Conservation (phyloP, 2,797 vertebrate species). For the Caiman crocodilus region DNA sequence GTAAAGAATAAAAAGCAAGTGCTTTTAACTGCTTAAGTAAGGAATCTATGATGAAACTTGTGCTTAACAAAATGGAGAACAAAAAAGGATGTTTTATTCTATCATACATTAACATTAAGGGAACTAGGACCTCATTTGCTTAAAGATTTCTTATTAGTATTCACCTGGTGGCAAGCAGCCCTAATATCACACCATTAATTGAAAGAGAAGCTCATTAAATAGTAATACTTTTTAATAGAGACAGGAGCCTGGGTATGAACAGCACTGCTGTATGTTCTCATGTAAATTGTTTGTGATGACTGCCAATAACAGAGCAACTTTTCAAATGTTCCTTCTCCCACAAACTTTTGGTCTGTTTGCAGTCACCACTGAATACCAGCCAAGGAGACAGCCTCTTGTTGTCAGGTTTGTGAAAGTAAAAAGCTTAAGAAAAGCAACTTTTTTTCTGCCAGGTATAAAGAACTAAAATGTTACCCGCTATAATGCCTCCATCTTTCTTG, state of each 20-base stretch:
- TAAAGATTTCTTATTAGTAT: conserved; percentile 68
- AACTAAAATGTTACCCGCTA: background rate
- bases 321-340: background rate
- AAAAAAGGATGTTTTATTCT: conserved; percentile 56
- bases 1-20: background rate
- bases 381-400: background rate
- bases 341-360: background rate
- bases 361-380: background rate
- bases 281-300: conserved; percentile 45
- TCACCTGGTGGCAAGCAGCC: conserved; percentile 69
- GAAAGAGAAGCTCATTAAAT: conserved; percentile 74
- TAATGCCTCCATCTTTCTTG: background rate
- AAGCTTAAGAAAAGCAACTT: background rate
- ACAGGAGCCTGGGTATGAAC: conserved; percentile 46
- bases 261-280: conserved; percentile 3
- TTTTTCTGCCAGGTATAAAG: background rate
- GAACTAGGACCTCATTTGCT: conserved; percentile 64
- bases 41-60: conserved; percentile 15
- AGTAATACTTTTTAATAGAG: conserved; percentile 59
- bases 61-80: conserved; percentile 47
- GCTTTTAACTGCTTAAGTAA: conserved; percentile 34
- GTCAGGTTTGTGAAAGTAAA: background rate
- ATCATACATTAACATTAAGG: conserved; percentile 66
- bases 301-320: conserved; percentile 19
- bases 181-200: conserved; percentile 68